Percentiles rank a stretch among this genome's conserved stretches.
phyloP scores from a whole-genome alignment of 2,888 invertebrate species.

The Pogonocherus hispidulus region DNA sequence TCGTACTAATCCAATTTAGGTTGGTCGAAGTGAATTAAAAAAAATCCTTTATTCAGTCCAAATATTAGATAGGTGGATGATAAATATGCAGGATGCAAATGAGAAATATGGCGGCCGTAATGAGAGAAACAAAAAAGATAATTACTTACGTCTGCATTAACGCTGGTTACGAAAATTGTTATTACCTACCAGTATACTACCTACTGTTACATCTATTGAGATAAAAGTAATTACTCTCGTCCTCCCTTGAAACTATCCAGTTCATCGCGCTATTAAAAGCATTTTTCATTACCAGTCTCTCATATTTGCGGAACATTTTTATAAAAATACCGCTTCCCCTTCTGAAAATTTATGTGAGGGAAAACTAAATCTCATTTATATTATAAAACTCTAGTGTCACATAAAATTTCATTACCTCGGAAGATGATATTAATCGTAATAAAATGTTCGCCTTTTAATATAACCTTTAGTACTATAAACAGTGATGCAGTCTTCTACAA shows the following conservation, averaged over 20 bases:
- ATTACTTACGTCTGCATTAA: too few species aligned
- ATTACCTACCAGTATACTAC: too few species aligned
- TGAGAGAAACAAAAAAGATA: too few species aligned
- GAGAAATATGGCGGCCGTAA: too few species aligned
- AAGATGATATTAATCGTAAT: conserved; percentile 16
- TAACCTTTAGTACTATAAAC: conserved; percentile 16
- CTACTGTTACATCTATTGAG: not conserved
- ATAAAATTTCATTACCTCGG: conserved; percentile 17
- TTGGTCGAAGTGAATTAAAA: too few species aligned
- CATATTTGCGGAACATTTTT: not conserved
- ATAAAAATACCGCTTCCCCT: not conserved
- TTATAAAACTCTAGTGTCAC: not conserved
- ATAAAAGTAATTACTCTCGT: conserved; percentile 1
- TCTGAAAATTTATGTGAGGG: not conserved
- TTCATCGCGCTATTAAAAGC: not conserved
- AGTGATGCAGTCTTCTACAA: conserved; percentile 8
- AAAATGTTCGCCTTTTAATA: conserved; percentile 19
- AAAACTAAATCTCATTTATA: not conserved
- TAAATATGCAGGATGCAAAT: too few species aligned
- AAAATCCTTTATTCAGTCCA: too few species aligned
- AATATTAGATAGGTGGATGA: too few species aligned
- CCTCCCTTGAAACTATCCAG: too few species aligned
- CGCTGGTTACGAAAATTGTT: not conserved
- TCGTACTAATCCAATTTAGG: too few species aligned
- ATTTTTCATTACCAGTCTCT: not conserved